Evolutionary conservation across 2,797 vertebrate genomes (phyloP), one percentile per base, ranked within the genome.

Genomic region (Microctenopoma lineatum): DNA sequence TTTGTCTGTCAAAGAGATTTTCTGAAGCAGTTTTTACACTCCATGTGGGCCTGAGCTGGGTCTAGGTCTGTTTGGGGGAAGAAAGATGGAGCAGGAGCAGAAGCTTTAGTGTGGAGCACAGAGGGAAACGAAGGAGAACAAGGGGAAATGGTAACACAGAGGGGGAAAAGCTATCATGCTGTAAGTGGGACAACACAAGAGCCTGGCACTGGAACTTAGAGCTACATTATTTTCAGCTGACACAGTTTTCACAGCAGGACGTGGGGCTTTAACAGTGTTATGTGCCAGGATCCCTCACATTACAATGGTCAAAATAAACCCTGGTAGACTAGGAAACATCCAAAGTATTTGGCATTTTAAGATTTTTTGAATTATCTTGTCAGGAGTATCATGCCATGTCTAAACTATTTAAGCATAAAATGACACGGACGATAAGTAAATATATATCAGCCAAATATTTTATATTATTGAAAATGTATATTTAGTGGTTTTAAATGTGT

Each of bases 11-110:
- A 86, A 84, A 87, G 81, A 87, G 81, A 80, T 86, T 90, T 89
- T 88, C 85, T 87, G 75, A 78, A 87, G 81, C 81, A 26, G 71
- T 90, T 92, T 91, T 91, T 84, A 85, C 83, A 83, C 81, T 79
- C 70, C 83, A 89, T 84, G 83, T 82, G 72, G 80, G 80, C 71
- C 81, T 38, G 58, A 75, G 87, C 70, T 79, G 69, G 80, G 83
- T 73, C 68, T 21, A 21, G 29, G 83, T 57, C 80, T 79, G 80
- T 80, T 76, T 62, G 57, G 70, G 72, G 77, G 64, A 78, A 53
- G 38, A 65, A 44, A 67, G 74, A 76, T 70, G 54, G 65, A 65
- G 79, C 45, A 62, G 68, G 65, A 65, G 79, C 45, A 62, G 68
- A 34, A 58, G 65, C 58, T 71, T 81, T 38, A 58, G 36, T 11